Conservation (phyloP, 2,888 invertebrate genomes). For the Drosophila picticornis region DNA sequence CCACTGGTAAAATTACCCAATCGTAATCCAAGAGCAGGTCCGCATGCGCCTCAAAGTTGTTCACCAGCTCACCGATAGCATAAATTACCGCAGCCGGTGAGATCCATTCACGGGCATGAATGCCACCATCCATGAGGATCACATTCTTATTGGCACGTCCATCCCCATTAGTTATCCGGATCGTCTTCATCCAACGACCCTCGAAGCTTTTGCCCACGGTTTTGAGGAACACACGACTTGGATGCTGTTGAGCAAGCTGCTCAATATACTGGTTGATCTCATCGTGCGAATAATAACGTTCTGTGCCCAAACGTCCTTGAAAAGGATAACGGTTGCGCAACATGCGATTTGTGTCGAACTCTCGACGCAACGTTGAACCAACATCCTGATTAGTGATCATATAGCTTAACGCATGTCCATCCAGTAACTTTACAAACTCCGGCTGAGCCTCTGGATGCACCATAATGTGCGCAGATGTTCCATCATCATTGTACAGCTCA, state of each 20-base stretch:
- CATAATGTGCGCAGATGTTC: conserved; percentile 56
- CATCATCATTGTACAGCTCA: conserved; percentile 55
- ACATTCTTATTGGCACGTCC: conserved; percentile 83
- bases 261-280: conserved; percentile 86
- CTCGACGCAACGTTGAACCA: conserved; percentile 45
- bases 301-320: conserved; percentile 60
- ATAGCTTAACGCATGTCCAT: conserved; percentile 31
- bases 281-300: conserved; percentile 65
- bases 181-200: conserved; percentile 86
- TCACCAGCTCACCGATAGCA: conserved; percentile 87
- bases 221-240: conserved; percentile 86
- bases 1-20: conserved; percentile 88
- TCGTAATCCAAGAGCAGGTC: conserved; percentile 87
- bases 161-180: conserved; percentile 87
- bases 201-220: conserved; percentile 87
- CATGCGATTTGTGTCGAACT: conserved; percentile 51
- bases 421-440: conserved; percentile 56
- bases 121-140: conserved; percentile 86
- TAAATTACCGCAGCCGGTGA: conserved; percentile 87
- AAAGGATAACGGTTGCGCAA: conserved; percentile 46
- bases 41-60: conserved; percentile 83
- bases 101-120: conserved; percentile 90
- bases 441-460: conserved; percentile 69
- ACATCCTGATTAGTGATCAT: conserved; percentile 64
- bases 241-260: conserved; percentile 85